A percentile compares a stretch with the other conserved stretches of the same genome.
phyloP scores from a whole-genome alignment of 2,888 invertebrate genomes.

The Tigriopus californicus region DNA sequence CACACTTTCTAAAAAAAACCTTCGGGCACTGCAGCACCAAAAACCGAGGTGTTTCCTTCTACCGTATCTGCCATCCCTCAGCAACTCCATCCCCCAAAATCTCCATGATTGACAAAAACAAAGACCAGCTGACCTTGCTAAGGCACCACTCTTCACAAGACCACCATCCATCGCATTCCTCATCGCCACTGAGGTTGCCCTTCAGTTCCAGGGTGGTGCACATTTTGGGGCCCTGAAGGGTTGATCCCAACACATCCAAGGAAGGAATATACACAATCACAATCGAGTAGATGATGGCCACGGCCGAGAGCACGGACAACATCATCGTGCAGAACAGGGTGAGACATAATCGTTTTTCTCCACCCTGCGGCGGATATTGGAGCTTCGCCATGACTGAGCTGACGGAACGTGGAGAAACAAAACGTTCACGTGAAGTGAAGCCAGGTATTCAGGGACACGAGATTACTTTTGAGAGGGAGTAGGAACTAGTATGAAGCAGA shows the following conservation, averaged over 20 bases:
- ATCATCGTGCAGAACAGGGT: constrained; percentile 12
- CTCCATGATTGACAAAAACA: background rate
- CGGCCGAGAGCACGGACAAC: constrained; percentile 56
- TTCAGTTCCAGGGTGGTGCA: constrained; percentile 51
- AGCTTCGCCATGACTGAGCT: constrained; percentile 5
- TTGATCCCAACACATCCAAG: constrained; percentile 60
- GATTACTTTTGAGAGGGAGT: too few species aligned
- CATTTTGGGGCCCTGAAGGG: constrained; percentile 69
- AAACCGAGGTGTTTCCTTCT: too few species aligned
- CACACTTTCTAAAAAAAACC: too few species aligned
- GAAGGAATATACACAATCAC: constrained; percentile 83
- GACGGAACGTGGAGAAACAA: too few species aligned
- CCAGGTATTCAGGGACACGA: too few species aligned
- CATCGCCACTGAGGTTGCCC: constrained; percentile 37
- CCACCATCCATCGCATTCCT: constrained; percentile 39
- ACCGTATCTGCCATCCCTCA: too few species aligned
- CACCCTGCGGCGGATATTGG: constrained; percentile 15
- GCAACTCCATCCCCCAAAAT: background rate
- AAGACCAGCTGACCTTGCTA: constrained; percentile 51
- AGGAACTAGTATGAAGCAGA: too few species aligned
- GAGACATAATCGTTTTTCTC: constrained; percentile 13
- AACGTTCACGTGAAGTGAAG: too few species aligned
- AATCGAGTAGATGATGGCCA: constrained; percentile 69
- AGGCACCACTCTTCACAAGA: constrained; percentile 85
- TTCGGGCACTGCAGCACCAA: too few species aligned